Conservation (phyloP, 2,113 vertebrate genomes). For the Oncorhynchus mykiss region DNA sequence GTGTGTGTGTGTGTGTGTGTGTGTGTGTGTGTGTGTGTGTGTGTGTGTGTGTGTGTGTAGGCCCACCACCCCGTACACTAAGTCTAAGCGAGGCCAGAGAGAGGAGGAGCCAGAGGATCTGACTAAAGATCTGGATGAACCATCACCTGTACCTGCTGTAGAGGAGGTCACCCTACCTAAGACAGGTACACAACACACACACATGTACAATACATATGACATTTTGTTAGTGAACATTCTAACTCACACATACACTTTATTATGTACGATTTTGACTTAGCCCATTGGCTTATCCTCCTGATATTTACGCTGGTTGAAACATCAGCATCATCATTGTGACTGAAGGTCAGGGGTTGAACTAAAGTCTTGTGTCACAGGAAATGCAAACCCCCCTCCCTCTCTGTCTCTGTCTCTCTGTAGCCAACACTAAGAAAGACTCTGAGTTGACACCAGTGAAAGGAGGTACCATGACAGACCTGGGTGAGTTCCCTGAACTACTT, state of each 20-base stretch:
- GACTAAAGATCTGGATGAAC: conserved; percentile 93
- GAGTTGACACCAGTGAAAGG: conserved; percentile 94
- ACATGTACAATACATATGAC: background rate
- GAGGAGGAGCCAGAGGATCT: conserved; percentile 97
- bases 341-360: too few species aligned
- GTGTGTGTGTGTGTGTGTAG: conserved; percentile 59
- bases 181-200: conserved; percentile 74
- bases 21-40: conserved; percentile 2
- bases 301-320: too few species aligned
- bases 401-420: conserved; percentile 64
- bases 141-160: conserved; percentile 89
- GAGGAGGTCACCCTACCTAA: conserved; percentile 92
- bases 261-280: too few species aligned
- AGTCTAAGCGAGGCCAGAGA: conserved; percentile 95
- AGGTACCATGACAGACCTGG: conserved; percentile 90
- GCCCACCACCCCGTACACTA: conserved; percentile 93
- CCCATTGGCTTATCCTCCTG: too few species aligned
- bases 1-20: conserved; percentile 20
- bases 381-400: background rate
- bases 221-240: background rate
- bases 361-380: background rate
- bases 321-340: too few species aligned
- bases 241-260: background rate
- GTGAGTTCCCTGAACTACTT: conserved; percentile 68
- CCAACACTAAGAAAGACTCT: conserved; percentile 94